Base-by-base conservation (phyloP, 2,113 vertebrate genomes). In the Pontoporia blainvillei region DNA sequence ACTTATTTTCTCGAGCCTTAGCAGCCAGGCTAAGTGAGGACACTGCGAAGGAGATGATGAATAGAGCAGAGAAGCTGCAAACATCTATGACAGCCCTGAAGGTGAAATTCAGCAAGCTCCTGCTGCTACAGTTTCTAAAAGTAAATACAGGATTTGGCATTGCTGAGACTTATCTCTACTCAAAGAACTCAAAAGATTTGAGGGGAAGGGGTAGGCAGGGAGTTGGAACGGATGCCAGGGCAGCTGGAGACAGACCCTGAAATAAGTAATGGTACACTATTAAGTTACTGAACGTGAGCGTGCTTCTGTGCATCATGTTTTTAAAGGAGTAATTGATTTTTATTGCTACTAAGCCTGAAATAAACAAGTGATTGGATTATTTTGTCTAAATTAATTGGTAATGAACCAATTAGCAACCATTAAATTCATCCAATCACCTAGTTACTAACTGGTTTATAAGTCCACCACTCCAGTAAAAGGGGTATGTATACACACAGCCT, bases 61-160 rank as follows among this genome's bases (percentile, higher is more conserved):
- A 73, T 91, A 96, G 79, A 96, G 62, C 93, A 6, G 86, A 95
- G 89, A 96, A 90, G 95, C 62, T 76, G 97, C 64, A 85, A 97
- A 95, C 62, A 86, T 95, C 91, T 89, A 8, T 29, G 59, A 97
- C 91, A 94, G 78, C 69, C 86, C 86, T 81, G 89, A 91, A 97
- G 96, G 97, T 95, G 95, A 96, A 85, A 96, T 85, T 61, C 79
- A 64, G 73, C 85, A 92, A 71, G 67, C 49, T 92, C 91, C 79
- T 93, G 93, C 93, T 97, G 91, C 92, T 95, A 59, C 2, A 67
- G 69, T 96, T 97, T 96, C 96, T 96, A 96, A 98, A 96, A 96
- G 93, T 73, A 76, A 97, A 57, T 25, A 21, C 49, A 88, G 54
- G 79, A 91, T 83, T 92, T 95, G 90, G 95, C 94, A 86, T 69